Evolutionary conservation across 2,888 invertebrate genomes (phyloP).

Genomic region (Rotaria magnacalcarata): DNA sequence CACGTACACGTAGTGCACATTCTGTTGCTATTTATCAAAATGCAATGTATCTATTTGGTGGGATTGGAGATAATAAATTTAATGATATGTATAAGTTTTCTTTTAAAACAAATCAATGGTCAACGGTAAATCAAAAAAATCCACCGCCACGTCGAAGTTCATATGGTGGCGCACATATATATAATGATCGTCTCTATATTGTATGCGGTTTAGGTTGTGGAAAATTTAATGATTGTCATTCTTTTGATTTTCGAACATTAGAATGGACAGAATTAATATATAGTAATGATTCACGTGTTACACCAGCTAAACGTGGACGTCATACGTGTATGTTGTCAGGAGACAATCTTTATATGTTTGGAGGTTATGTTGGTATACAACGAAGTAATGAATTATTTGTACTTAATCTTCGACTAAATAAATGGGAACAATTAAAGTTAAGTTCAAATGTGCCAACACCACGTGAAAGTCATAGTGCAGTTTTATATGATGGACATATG

Average conservation of each 20-base stretch:
- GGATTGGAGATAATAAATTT: not conserved
- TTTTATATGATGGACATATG: not conserved
- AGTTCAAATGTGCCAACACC: not conserved
- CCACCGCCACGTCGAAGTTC: not conserved
- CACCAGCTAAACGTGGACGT: conserved; percentile 7
- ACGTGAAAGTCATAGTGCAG: not conserved
- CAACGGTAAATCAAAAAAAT: not conserved
- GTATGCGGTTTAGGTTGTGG: not conserved
- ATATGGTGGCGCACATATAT: conserved; percentile 1
- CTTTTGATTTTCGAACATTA: not conserved
- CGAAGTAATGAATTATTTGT: conserved; percentile 19
- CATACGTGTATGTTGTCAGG: not conserved
- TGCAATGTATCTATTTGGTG: not conserved
- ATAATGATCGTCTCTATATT: not conserved
- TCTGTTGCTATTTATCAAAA: not conserved
- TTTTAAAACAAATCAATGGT: not conserved
- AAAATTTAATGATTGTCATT: conserved; percentile 24
- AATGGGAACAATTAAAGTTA: not conserved
- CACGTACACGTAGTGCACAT: not conserved
- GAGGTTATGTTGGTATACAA: not conserved
- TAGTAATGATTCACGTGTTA: not conserved
- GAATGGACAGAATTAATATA: not conserved
- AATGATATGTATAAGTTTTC: not conserved
- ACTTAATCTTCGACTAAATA: not conserved
- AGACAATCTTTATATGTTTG: not conserved